phyloP scores from a whole-genome alignment of 2,113 vertebrate genomes.

The Limanda limanda region DNA sequence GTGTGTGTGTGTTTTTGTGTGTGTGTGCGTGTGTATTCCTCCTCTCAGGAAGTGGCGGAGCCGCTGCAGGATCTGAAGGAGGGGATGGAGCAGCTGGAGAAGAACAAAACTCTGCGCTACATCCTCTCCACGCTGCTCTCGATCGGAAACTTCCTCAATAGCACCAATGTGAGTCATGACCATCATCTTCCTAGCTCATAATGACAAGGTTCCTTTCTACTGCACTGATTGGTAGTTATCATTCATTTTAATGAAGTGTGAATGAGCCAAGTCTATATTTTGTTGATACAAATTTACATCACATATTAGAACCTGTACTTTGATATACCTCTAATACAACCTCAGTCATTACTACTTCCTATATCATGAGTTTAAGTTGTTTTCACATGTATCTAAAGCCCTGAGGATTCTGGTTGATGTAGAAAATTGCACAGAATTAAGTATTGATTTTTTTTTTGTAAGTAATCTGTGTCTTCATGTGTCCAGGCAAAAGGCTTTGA shows the following conservation, averaged over 20 bases:
- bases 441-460: background rate
- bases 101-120: slow-evolving; percentile 94
- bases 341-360: too few species aligned
- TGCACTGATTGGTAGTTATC: background rate
- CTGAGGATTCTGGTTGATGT: too few species aligned
- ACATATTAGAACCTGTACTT: background rate
- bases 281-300: slow-evolving; percentile 4
- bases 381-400: too few species aligned
- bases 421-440: background rate
- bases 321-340: background rate
- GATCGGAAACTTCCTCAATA: slow-evolving; percentile 97
- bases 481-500: slow-evolving; percentile 97
- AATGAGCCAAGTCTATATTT: slow-evolving; percentile 4
- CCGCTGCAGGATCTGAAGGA: slow-evolving; percentile 97
- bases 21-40: slow-evolving; percentile 10
- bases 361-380: too few species aligned
- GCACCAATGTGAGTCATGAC: slow-evolving; percentile 88
- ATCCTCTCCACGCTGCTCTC: slow-evolving; percentile 93
- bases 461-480: slow-evolving; percentile 1
- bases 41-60: slow-evolving; percentile 93
- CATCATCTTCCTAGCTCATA: background rate
- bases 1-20: background rate
- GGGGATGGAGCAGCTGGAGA: slow-evolving; percentile 98
- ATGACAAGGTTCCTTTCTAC: slow-evolving; percentile 9
- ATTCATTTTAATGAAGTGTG: background rate